Evolutionary conservation across 2,113 vertebrate genomes (phyloP).

Genomic region (Pteruthius melanotis): DNA sequence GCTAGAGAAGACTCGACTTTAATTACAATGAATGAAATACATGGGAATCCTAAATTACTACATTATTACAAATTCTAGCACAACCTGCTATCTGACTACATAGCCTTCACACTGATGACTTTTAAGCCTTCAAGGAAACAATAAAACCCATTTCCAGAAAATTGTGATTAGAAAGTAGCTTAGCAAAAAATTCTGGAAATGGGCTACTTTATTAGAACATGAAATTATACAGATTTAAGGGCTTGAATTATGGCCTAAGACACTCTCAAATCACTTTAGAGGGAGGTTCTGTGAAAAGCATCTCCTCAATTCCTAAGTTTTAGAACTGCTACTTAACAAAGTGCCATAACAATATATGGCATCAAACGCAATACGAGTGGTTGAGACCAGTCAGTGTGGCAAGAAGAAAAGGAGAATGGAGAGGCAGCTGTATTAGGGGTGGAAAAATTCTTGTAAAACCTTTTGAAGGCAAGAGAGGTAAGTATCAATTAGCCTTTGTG

Average conservation of each 20-base stretch:
- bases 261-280: not conserved
- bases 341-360: not conserved
- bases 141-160: not conserved
- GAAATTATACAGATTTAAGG: not conserved
- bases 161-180: not conserved
- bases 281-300: not conserved
- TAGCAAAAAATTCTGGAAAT: not conserved
- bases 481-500: not conserved
- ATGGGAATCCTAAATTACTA: not conserved
- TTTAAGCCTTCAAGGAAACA: not conserved
- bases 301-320: not conserved
- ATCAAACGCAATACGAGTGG: rapidly evolving
- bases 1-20: not conserved
- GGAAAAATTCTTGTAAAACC: not conserved
- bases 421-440: not conserved
- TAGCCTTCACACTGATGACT: not conserved
- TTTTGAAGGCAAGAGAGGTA: not conserved
- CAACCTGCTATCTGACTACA: not conserved
- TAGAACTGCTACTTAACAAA: not conserved
- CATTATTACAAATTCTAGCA: not conserved
- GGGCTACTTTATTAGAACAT: not conserved
- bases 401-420: not conserved
- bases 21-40: not conserved
- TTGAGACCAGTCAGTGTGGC: not conserved
- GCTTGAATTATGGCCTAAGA: not conserved